phyloP scores from a whole-genome alignment of 2,797 vertebrate species.

The Phoebastria nigripes region DNA sequence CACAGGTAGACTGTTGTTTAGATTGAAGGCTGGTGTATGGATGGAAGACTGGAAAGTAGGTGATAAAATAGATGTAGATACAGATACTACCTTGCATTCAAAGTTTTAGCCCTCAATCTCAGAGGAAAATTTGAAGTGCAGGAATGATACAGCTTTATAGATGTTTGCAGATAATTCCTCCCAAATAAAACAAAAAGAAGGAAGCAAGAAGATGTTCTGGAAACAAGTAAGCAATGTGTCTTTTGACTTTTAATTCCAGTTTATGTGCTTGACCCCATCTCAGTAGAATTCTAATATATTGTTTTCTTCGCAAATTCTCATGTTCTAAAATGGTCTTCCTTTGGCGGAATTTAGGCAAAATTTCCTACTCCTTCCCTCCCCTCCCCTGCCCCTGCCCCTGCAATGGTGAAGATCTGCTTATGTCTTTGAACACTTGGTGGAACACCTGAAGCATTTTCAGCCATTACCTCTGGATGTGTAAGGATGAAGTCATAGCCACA shows the following conservation, averaged over 20 bases:
- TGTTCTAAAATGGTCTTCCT: neutral
- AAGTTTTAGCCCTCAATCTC: neutral
- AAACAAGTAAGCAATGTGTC: neutral
- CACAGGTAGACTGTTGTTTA: neutral
- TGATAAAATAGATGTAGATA: neutral
- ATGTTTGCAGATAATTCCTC: neutral
- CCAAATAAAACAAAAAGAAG: neutral
- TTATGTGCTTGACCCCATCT: neutral
- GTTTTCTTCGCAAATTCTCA: neutral
- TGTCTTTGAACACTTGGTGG: neutral
- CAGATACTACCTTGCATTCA: neutral
- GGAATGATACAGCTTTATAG: neutral
- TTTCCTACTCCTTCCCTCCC: neutral
- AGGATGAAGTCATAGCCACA: neutral
- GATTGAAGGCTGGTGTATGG: neutral
- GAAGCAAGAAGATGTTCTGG: neutral
- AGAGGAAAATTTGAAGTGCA: neutral
- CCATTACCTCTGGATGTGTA: neutral
- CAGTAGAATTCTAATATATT: neutral
- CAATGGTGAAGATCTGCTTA: neutral
- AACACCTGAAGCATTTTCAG: neutral
- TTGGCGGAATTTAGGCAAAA: neutral
- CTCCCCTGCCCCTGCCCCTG: too few species aligned
- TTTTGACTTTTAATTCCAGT: neutral
- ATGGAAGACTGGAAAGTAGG: neutral